Conservation (phyloP, 2,797 vertebrate genomes). For the Corythornis leucogaster region DNA sequence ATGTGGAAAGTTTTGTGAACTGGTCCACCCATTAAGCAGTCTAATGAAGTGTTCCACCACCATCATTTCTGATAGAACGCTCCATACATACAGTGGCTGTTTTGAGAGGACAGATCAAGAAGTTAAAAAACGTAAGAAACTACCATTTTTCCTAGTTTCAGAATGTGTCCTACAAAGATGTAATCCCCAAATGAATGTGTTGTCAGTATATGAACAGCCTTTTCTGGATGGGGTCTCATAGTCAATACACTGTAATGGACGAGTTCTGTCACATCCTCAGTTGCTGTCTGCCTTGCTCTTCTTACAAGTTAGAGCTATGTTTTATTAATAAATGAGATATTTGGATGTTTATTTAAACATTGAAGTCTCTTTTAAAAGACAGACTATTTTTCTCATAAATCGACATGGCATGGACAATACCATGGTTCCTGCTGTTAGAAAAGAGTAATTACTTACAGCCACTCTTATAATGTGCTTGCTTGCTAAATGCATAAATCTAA, state of each 20-base stretch:
- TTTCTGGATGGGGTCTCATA: neutral
- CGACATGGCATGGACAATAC: slow-evolving; percentile 62
- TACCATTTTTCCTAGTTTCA: neutral
- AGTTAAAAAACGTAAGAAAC: neutral
- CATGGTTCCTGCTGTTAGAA: slow-evolving; percentile 62
- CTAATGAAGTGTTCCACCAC: neutral
- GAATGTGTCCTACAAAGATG: neutral
- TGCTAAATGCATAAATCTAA: slow-evolving; percentile 77
- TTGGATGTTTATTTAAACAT: slow-evolving; percentile 25
- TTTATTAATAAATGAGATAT: slow-evolving; percentile 53
- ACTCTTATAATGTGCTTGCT: slow-evolving; percentile 67
- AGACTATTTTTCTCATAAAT: slow-evolving; percentile 60
- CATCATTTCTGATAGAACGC: neutral
- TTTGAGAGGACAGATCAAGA: neutral
- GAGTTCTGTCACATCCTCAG: neutral
- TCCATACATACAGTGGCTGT: neutral
- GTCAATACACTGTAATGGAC: neutral
- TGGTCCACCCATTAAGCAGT: neutral
- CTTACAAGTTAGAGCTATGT: neutral
- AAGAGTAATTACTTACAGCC: slow-evolving; percentile 74
- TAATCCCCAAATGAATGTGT: neutral
- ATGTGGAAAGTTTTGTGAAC: neutral
- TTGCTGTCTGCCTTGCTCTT: slow-evolving; percentile 13
- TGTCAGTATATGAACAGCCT: neutral
- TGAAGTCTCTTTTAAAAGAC: slow-evolving; percentile 17